phyloP scores from a whole-genome alignment of 1,140 invertebrate genomes.

The Parapsyche elsis region DNA sequence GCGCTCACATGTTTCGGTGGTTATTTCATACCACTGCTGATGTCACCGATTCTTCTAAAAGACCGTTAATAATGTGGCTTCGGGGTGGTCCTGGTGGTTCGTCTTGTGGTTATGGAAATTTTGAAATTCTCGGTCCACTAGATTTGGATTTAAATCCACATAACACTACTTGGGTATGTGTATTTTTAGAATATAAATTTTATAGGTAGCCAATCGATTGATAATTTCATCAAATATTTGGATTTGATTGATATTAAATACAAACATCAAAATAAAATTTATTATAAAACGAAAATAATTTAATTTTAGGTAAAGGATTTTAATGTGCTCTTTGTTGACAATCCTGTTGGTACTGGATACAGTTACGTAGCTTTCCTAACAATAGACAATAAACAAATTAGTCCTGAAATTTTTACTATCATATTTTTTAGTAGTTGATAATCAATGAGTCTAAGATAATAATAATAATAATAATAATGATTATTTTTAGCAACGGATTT shows the following conservation, averaged over 20 bases:
- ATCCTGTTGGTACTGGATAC: constrained; percentile 89
- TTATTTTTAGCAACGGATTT: constrained; percentile 75
- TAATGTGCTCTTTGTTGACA: constrained; percentile 89
- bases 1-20: constrained; percentile 87
- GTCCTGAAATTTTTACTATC: constrained; percentile 54
- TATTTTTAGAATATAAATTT: neutral
- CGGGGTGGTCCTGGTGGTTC: constrained; percentile 82
- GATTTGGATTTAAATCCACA: constrained; percentile 74
- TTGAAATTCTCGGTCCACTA: constrained; percentile 80
- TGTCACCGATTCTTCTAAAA: constrained; percentile 69
- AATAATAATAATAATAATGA: neutral
- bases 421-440: neutral
- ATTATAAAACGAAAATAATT: constrained; percentile 29
- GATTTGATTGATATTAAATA: neutral
- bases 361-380: constrained; percentile 79
- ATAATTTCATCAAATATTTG: neutral
- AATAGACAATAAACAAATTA: constrained; percentile 77
- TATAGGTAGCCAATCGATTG: neutral
- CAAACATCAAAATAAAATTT: neutral
- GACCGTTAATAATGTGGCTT: constrained; percentile 82
- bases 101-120: constrained; percentile 82
- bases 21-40: constrained; percentile 77
- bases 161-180: constrained; percentile 77
- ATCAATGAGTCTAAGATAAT: neutral
- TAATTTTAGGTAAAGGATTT: constrained; percentile 74